Evolutionary conservation across 2,797 vertebrate genomes (phyloP), one percentile per base, ranked within the genome.

Genomic region (Tapera naevia): DNA sequence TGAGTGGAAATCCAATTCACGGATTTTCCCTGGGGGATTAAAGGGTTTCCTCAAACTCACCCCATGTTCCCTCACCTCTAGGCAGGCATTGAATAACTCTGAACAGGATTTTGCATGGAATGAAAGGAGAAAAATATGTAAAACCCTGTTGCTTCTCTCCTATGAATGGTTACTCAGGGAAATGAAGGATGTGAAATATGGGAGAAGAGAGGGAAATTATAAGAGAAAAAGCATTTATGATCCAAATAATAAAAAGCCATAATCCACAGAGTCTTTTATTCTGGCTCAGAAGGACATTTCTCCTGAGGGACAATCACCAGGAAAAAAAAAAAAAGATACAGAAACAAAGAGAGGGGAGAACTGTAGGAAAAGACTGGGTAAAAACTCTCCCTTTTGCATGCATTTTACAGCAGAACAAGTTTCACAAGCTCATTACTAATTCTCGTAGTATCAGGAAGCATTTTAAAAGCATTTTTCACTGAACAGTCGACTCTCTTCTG

Each of bases 41-140:
- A 85, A 93, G 57, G 39, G 54, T 90, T 95, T 83, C 45, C 81
- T 94, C 84, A 87, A 85, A 73, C 7, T 87, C 41, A 80, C 8
- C 35, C 66, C 41, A 1, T 60, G 74, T 73, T 75, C 64, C 46
- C 89, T 92, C 64, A 93, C 89, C 88, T 85, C 70, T 33, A 12
- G 83, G 66, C 54, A 91, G 71, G n/a, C 56, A 84, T 72, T 86
- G 78, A 95, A 70, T 83, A 80, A 69, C 46, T 86, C 90, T 75
- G 78, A 84, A 85, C 41, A 83, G 65, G 93, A 83, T 90, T 96
- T 94, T 93, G 57, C 57, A 69, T 50, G 69, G 89, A 80, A 92
- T 32, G 41, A 93, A 96, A 95, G 37, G 25, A 74, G 50, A 66
- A 75, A 94, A 86, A 91, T 25, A 56, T 57, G n/a, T 64, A 79